Evolutionary conservation across 1,140 invertebrate genomes (phyloP), one percentile per base, ranked within the genome.

Genomic region (Radopholus similis): DNA sequence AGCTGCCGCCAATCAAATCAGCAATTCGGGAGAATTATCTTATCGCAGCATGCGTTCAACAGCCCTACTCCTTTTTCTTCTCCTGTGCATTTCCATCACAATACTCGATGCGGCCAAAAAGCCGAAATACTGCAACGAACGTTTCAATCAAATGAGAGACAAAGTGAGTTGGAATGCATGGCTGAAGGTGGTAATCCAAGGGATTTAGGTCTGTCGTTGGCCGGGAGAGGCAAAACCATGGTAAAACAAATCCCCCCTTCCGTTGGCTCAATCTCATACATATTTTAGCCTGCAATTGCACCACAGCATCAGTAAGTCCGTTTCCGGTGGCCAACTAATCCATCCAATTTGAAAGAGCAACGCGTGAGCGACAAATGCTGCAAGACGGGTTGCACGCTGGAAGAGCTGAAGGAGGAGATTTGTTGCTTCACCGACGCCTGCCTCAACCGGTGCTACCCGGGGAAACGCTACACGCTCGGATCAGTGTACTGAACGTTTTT

Each of bases 351-450:
- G 26, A 44, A 30, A 62, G 59, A 62, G 9, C 21, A 62, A 26
- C 40, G 59, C 9, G 21, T 66, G 5, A 26, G 37, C n/a, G 35
- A 23, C 13, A 66, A 66, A 28, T 66, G 64, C 51, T 66, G 64
- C 49, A 28, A 68, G 18, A 4, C 28, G 21, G 64, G 64, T 2
- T 66, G 64, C 21, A 32, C 34, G 15, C 44, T 66, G 18, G 58
- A 42, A 21, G 64, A 66, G n/a, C 32, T 51, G 8, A 64, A 38
- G 26, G 37, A 65, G 37, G 37, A 37, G 9, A 30, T 42, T 23
- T 66, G 64, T 26, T 66, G 64, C 21, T 59, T 66, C 21, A 68
- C 64, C 15, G 34, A 66, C 21, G 15, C 8, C 15, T 66, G 64
- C 37, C 26, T 66, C 1, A 35, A 35, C n/a, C 63, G 64, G 23